Base-by-base conservation (phyloP, 2,888 invertebrate species). In the Lasioglossum morio region DNA sequence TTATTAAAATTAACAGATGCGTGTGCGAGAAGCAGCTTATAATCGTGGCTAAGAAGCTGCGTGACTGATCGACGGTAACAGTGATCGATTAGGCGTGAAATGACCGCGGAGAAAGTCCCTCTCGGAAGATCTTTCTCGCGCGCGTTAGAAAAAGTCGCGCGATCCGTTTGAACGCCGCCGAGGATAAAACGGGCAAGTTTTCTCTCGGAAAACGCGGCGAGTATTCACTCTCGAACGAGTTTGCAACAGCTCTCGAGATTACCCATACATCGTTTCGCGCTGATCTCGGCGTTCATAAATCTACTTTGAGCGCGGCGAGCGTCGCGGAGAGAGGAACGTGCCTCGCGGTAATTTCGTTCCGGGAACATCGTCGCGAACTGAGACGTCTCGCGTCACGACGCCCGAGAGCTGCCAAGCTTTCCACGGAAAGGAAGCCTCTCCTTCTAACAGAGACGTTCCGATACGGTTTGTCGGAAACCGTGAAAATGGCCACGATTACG, bases 201-300 rank as follows among this genome's bases (percentile, higher is more conserved):
- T 19, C 16, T 12, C 27, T 40, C 12, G 19, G 27, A 10, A 84
- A 77, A 73, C 74, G 82, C n/a, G 48, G 70, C 70, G 73, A 63
- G 60, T 87, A 79, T 77, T 85, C 85, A 81, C 85, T 83, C 83
- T 84, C 79, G 79, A 83, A 84, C 81, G 82, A 87, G 90, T 87
- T 88, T 70, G 79, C 82, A 77, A 84, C 82, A 78, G 72, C 74
- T 81, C 77, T 77, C 81, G 84, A 90, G 90, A 90, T 89, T 91
- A 89, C 87, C 87, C 88, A 87, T 88, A 87, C 72, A 85, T 89
- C 89, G 90, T 88, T 86, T 87, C 85, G 87, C 88, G 89, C 87
- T 86, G 87, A 87, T 88, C 89, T 88, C 86, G 85, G 84, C 85
- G 90, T 81, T 84, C 89, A 81, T 90, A 90, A 90, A 90, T 90